Conservation (phyloP, 2,797 vertebrate genomes). For the Halcyon smyrnensis region DNA sequence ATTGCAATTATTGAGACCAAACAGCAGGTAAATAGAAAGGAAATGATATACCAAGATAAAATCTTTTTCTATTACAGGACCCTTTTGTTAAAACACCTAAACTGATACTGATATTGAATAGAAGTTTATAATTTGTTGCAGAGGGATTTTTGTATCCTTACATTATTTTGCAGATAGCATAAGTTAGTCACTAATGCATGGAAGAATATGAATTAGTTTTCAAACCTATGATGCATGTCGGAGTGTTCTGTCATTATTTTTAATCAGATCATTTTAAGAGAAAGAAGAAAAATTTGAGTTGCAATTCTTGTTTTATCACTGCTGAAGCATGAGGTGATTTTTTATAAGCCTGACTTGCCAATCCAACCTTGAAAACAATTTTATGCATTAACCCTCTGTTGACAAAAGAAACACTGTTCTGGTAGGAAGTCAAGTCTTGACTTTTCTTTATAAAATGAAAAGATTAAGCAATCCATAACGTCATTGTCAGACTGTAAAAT, state of each 20-base stretch:
- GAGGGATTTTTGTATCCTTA: background rate
- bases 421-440: background rate
- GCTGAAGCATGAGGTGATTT: conserved; percentile 15
- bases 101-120: background rate
- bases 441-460: background rate
- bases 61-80: background rate
- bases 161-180: background rate
- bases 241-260: conserved; percentile 31
- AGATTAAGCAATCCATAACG: background rate
- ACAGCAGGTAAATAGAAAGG: background rate
- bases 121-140: background rate
- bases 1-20: background rate
- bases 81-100: background rate
- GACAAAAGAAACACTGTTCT: background rate
- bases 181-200: background rate
- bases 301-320: conserved; percentile 9
- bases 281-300: conserved; percentile 18
- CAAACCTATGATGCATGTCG: background rate
- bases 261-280: conserved; percentile 18
- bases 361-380: conserved; percentile 45
- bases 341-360: conserved; percentile 37
- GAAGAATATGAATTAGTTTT: conserved; percentile 11
- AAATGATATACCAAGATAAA: background rate
- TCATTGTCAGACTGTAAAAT: background rate
- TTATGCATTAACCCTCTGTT: conserved; percentile 43